Base-by-base conservation (phyloP, 2,797 vertebrate species). In the Pipistrellus nathusii region DNA sequence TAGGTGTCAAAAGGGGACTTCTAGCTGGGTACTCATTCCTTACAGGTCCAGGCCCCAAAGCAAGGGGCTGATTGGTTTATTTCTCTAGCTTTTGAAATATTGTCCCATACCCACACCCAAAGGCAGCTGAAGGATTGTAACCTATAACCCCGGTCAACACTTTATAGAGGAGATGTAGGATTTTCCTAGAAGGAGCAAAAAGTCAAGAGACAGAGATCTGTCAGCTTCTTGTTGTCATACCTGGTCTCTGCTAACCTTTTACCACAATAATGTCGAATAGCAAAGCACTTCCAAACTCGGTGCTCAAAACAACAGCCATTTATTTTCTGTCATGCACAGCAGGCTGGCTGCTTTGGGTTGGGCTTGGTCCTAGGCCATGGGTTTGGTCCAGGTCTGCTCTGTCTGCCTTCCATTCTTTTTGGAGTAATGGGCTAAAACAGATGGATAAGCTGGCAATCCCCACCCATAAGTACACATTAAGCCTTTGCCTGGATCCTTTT, bases 311-410 rank as follows among this genome's bases (percentile, higher is more conserved):
- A 46, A 15, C 27, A 2, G 0, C 81, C 17, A 6, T 23, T 68
- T 62, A 9, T 32, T 53, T 2, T 44, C 75, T 84, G 32, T 46
- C 7, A 20, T 10, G 35, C 5, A 3, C 25, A 69, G 77, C 41
- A 44, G 51, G 23, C 27, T 57, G 62, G 38, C 21, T 87, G n/a
- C 27, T 30, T 27, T 71, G 55, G 3, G 30, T n/a, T 44, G 46
- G 21, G 21, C 81, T 69, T 77, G 44, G 41, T 55, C 9, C 41
- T 68, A 5, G 8, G 46, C 41, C 27, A 2, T 18, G 27, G n/a
- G 35, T 89, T 78, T 86, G 93, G 81, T 32, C n/a, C 51, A 66
- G 41, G 35, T 73, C 38, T n/a, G 8, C 21, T 76, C 71, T 4
- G 12, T 48, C 51, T 86, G 41, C 20, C 68, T 76, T 11, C 73